phyloP scores from a whole-genome alignment of 2,797 vertebrate species.

The Pyrocephalus nanus region DNA sequence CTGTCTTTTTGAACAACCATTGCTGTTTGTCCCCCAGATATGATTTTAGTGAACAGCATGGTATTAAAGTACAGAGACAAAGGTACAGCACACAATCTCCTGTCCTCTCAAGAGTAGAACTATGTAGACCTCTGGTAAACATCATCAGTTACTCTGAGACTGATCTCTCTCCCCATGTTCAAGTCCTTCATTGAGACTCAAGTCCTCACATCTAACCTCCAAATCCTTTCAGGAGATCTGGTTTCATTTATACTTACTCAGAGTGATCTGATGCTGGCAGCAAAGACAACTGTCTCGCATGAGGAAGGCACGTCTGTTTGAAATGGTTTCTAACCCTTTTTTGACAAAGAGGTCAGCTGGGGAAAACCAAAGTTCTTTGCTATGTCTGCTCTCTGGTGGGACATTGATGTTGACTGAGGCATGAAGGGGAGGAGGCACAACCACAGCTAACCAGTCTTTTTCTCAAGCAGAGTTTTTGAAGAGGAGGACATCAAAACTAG shows the following conservation, averaged over 20 bases:
- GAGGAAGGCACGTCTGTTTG: not conserved
- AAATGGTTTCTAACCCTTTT: not conserved
- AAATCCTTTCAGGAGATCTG: not conserved
- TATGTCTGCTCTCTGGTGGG: not conserved
- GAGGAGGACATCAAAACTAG: not conserved
- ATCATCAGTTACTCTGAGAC: not conserved
- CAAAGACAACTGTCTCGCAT: fast-evolving
- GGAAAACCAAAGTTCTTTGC: not conserved
- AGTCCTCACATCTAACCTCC: not conserved
- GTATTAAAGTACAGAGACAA: not conserved
- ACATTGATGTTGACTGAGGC: not conserved
- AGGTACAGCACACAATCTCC: not conserved
- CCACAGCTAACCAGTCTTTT: not conserved
- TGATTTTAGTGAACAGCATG: not conserved
- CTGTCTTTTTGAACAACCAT: not conserved
- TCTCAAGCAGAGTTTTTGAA: not conserved
- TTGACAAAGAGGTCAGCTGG: not conserved
- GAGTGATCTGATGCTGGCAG: not conserved
- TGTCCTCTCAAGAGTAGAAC: not conserved
- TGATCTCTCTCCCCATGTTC: not conserved
- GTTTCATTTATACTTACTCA: not conserved
- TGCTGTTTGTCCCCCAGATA: not conserved
- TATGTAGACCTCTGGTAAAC: not conserved
- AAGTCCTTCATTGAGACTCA: not conserved
- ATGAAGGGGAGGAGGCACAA: not conserved